Conservation (phyloP, 2,888 invertebrate genomes). For the Azorinus chamasolen region DNA sequence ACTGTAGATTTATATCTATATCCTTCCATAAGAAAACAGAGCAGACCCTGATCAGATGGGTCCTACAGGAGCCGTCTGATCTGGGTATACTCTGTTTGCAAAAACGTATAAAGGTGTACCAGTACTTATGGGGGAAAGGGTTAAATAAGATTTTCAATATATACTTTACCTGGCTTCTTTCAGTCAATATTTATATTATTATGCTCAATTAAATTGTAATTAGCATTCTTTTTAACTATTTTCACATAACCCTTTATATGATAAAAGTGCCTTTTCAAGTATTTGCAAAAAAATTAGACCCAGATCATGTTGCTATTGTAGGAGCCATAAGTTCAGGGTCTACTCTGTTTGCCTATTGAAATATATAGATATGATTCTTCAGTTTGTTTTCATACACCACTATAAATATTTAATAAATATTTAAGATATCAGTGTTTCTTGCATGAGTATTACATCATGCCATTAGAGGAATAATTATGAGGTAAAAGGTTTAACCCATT, state of each 20-base stretch:
- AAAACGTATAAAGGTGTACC: too few relatives aligned
- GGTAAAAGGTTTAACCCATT: too few relatives aligned
- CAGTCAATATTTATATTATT: constrained; percentile 17
- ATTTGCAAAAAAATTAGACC: too few relatives aligned
- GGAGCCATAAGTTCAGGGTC: constrained; percentile 24
- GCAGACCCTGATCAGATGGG: not conserved
- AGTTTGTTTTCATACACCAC: too few relatives aligned
- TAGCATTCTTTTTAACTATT: not conserved
- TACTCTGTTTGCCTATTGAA: too few relatives aligned
- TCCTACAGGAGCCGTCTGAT: too few relatives aligned
- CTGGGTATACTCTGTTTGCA: too few relatives aligned
- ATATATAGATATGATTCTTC: too few relatives aligned
- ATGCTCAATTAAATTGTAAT: constrained; percentile 14
- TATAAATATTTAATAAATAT: too few relatives aligned
- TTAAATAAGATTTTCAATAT: not conserved
- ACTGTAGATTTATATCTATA: too few relatives aligned
- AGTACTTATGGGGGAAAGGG: not conserved
- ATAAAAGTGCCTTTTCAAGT: too few relatives aligned
- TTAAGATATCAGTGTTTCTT: too few relatives aligned
- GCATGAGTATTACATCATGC: constrained; percentile 18
- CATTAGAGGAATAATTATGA: constrained; percentile 20
- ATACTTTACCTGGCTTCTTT: constrained; percentile 1
- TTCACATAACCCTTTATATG: constrained; percentile 19
- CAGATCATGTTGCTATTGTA: constrained; percentile 33
- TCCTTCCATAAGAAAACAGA: not conserved